phyloP scores from a whole-genome alignment of 2,888 invertebrate species.

The Troides aeacus region DNA sequence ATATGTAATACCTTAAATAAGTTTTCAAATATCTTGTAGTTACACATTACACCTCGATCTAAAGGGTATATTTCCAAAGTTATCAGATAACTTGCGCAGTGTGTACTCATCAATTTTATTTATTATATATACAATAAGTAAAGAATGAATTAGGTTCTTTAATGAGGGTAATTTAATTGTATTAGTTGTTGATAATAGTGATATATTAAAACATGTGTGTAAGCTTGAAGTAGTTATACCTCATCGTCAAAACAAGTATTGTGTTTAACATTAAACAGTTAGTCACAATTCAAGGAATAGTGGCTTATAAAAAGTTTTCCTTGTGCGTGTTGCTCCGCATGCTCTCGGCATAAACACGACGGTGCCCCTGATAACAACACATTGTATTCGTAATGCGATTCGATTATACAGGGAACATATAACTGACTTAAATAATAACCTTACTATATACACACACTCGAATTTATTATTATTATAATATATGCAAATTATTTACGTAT shows the following conservation, averaged over 20 bases:
- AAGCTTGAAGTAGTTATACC: neutral
- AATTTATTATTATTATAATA: neutral
- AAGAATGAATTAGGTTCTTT: too few relatives aligned
- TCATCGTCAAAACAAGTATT: neutral
- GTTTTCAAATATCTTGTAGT: neutral
- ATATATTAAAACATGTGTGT: too few relatives aligned
- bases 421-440: neutral
- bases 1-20: too few relatives aligned
- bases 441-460: neutral
- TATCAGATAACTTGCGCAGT: neutral
- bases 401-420: neutral
- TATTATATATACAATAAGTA: too few relatives aligned
- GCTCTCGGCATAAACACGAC: neutral
- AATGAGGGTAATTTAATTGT: too few relatives aligned
- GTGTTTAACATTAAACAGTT: neutral
- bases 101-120: too few relatives aligned
- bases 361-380: conserved; percentile 3
- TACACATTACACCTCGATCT: neutral
- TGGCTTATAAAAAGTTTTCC: conserved; percentile 25
- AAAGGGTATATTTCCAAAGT: neutral
- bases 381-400: conserved; percentile 5
- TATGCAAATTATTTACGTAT: neutral
- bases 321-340: conserved; percentile 3
- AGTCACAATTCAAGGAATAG: conserved; percentile 17
- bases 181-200: neutral